Percentiles rank a stretch among this genome's conserved stretches.
phyloP scores from a whole-genome alignment of 2,888 invertebrate genomes.

The Abscondita cerata region DNA sequence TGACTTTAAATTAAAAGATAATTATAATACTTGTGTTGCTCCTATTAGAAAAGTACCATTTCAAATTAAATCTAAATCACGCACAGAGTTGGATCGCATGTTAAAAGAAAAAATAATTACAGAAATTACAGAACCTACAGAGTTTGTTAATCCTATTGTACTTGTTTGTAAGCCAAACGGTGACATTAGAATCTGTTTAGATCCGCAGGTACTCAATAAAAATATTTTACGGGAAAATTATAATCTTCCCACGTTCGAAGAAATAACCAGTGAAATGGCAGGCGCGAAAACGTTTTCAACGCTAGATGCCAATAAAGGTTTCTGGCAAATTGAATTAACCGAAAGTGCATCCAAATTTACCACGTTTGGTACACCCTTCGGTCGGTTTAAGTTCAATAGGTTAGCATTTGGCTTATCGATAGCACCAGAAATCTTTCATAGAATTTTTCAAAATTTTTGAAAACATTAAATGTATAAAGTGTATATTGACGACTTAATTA shows the following conservation, averaged over 20 bases:
- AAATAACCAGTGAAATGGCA: background rate
- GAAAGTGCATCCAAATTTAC: background rate
- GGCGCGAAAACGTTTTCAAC: background rate
- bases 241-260: background rate
- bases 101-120: background rate
- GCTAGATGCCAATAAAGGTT: too few relatives aligned
- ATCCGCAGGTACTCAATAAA: background rate
- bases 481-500: background rate
- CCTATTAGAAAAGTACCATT: background rate
- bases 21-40: background rate
- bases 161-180: background rate
- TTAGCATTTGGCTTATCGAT: background rate
- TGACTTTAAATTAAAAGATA: slow-evolving; percentile 6
- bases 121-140: background rate
- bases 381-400: background rate
- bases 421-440: too few relatives aligned
- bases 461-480: background rate
- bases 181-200: slow-evolving; percentile 1
- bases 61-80: background rate
- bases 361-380: background rate
- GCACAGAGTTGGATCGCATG: background rate
- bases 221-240: too few relatives aligned
- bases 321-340: background rate
- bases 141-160: background rate
- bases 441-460: too few relatives aligned